Evolutionary conservation across 2,797 vertebrate genomes (phyloP), one percentile per base, ranked within the genome.

Genomic region (Aplochiton taeniatus): DNA sequence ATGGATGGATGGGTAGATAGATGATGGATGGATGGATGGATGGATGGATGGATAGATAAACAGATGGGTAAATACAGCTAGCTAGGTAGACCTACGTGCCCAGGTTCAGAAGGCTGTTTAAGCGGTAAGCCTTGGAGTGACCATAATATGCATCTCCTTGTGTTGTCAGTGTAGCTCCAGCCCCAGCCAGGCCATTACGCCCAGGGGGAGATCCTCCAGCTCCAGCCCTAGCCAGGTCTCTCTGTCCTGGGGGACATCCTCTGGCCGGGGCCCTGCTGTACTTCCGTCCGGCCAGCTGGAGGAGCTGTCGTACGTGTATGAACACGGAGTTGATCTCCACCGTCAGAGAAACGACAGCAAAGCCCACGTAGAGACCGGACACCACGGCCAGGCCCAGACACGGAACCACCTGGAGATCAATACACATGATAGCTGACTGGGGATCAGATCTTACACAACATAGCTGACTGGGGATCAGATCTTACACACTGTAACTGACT

Each of bases 321-420:
- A 92, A 94, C 73, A 88, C 65, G 0, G 94, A 93, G 83, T 94
- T 94, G 67, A 95, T 85, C 80, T 94, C 93, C 55, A 94, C 85
- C 65, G 94, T 86, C 16, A 95, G 73, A 49, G 92, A 92, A 65
- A 94, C 84, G 0, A 91, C 75, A 4, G 93, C 85, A 11, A 92
- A 87, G 20, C 94, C 92, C 0, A 94, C 46, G 0, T 85, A 93
- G 46, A 72, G 73, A 14, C 58, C 70, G 1, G 66, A 65, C 0
- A 60, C 59, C 0, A 71, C 16, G 0, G 83, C 72, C 31, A 78
- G 45, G 53, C 56, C n/a, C 3, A 31, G 31, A 31, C 31, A 31
- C 31, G 31, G 31, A 31, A 31, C 31, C 31, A 31, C 31, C 31
- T 31, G 46, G 46, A 47, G 46, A 47, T 47, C 9, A 10, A 47